These are phyloP conservation scores for Triops cancriformis DNA, from an alignment of 1,140 invertebrate genomes.

Conservation along the genomic window DNA sequence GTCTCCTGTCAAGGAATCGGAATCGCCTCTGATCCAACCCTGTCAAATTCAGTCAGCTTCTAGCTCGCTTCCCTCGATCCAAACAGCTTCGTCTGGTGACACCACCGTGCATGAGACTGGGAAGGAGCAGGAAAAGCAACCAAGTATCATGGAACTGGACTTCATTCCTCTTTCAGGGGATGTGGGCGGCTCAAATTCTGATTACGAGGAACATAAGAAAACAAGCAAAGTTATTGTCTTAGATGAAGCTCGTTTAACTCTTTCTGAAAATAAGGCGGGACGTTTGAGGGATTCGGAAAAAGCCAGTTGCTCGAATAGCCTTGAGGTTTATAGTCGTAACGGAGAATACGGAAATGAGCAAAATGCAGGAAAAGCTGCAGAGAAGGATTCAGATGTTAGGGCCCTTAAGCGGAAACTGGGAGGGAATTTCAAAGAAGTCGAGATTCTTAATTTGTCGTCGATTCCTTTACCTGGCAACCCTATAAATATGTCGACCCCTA, in stretches of 20 bases:
- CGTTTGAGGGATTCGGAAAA: neutral
- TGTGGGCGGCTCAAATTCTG: neutral
- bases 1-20: no score
- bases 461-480: neutral
- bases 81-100: no score
- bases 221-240: neutral
- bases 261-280: neutral
- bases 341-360: neutral
- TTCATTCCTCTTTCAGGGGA: neutral
- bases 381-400: neutral
- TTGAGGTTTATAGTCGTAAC: neutral
- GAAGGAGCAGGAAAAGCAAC: no score
- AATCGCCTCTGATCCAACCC: no score
- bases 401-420: no score
- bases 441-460: neutral
- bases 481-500: neutral
- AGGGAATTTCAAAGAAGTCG: no score
- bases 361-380: neutral
- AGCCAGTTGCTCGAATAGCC: neutral
- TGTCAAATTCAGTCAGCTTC: no score
- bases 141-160: neutral
- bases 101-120: no score
- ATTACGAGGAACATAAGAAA: neutral
- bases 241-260: neutral
- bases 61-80: no score